These are phyloP conservation scores for Gryllus bimaculatus DNA, from an alignment of 1,140 invertebrate species.

Conservation along the genomic window DNA sequence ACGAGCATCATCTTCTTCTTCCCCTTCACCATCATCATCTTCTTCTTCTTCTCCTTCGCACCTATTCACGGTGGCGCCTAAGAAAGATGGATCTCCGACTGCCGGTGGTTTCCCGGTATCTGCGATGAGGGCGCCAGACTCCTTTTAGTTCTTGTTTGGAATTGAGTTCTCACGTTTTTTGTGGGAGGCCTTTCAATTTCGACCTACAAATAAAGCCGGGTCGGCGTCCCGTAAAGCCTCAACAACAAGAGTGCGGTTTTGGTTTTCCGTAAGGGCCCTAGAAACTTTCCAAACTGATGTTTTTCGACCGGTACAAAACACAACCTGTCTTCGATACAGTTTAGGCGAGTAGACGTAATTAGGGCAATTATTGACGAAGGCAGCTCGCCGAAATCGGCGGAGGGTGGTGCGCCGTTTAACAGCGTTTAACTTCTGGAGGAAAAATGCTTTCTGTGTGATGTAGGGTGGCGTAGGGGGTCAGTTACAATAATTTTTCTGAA, in stretches of 20 bases:
- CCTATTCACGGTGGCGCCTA: background rate
- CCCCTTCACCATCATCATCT: background rate
- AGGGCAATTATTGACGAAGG: background rate
- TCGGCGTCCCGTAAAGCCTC: background rate
- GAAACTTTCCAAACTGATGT: background rate
- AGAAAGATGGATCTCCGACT: background rate
- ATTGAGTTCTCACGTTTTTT: slow-evolving; percentile 5
- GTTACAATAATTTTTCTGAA: background rate
- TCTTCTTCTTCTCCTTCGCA: background rate
- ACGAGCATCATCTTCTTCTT: background rate
- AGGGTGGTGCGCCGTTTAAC: background rate
- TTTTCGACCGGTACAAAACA: background rate
- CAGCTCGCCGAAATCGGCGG: background rate
- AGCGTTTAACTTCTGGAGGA: background rate
- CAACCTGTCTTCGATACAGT: background rate
- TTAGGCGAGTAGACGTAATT: background rate
- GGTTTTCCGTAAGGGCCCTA: background rate
- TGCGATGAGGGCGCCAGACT: background rate
- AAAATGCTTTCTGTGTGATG: background rate
- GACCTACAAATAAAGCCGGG: background rate
- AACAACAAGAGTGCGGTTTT: background rate
- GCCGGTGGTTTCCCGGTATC: background rate
- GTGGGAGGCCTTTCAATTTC: background rate
- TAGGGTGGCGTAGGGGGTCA: background rate
- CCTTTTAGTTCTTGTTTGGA: background rate